phyloP scores from a whole-genome alignment of 2,797 vertebrate species.

The Gymnodraco acuticeps region DNA sequence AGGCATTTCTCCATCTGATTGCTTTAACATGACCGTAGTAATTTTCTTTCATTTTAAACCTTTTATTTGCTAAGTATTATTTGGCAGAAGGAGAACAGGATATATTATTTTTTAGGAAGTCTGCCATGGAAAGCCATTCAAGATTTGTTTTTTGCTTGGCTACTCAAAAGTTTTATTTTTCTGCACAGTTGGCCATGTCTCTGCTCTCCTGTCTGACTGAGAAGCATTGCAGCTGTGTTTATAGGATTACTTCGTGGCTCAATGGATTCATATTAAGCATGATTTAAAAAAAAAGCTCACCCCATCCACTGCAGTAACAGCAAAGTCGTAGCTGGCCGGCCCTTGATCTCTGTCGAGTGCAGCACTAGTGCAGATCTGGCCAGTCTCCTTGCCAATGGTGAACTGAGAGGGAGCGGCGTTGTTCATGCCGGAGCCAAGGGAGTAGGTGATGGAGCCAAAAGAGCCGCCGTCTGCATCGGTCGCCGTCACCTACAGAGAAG shows the following conservation, averaged over 20 bases:
- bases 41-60: constrained; percentile 76
- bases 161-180: constrained; percentile 41
- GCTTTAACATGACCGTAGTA: constrained; percentile 81
- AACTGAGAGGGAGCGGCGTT: constrained; percentile 87
- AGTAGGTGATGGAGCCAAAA: constrained; percentile 92
- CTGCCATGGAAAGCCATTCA: constrained; percentile 64
- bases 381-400: constrained; percentile 88
- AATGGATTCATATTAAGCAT: constrained; percentile 69
- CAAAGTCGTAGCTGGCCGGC: constrained; percentile 90
- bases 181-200: constrained; percentile 58
- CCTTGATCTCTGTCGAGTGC: constrained; percentile 94
- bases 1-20: constrained; percentile 76
- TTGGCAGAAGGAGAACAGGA: constrained; percentile 68
- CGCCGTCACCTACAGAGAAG: constrained; percentile 90
- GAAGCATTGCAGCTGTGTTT: constrained; percentile 63
- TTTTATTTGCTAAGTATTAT: constrained; percentile 72
- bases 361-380: constrained; percentile 91
- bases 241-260: constrained; percentile 68
- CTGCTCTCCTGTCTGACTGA: constrained; percentile 55
- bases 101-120: constrained; percentile 56
- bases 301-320: constrained; percentile 94
- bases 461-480: constrained; percentile 92
- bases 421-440: constrained; percentile 90
- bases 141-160: constrained; percentile 60
- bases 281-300: constrained; percentile 84